Conservation (phyloP, 2,113 vertebrate species). For the Rhinichthys klamathensis region DNA sequence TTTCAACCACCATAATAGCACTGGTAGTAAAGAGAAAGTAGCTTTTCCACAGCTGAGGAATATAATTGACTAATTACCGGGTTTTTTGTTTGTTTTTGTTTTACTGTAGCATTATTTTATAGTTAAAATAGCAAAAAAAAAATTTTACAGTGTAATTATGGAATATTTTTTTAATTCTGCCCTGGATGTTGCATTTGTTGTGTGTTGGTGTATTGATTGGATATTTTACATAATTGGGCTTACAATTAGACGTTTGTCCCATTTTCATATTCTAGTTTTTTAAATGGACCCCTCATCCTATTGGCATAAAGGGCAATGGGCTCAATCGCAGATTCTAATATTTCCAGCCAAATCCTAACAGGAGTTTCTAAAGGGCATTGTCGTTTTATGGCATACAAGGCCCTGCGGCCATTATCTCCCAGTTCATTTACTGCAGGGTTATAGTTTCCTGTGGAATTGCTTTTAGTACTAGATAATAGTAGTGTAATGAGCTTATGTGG, state of each 20-base stretch:
- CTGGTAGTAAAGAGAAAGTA: no score
- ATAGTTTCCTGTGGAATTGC: not conserved
- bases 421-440: not conserved
- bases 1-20: no score
- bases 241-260: not conserved
- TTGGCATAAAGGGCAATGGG: conserved; percentile 3
- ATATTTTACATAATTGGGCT: not conserved
- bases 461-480: not conserved
- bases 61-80: no score
- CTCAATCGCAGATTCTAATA: not conserved
- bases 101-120: no score
- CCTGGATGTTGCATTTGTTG: not conserved
- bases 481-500: not conserved
- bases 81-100: no score
- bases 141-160: not conserved
- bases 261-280: not conserved
- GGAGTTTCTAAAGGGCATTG: not conserved
- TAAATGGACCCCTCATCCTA: not conserved
- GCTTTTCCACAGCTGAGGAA: no score
- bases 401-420: conserved; percentile 17
- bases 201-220: not conserved
- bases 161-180: not conserved
- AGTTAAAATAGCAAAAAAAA: no score
- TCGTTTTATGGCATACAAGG: not conserved
- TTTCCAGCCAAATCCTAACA: not conserved